phyloP scores from a whole-genome alignment of 2,888 invertebrate species.

The Amphipyra berbera region DNA sequence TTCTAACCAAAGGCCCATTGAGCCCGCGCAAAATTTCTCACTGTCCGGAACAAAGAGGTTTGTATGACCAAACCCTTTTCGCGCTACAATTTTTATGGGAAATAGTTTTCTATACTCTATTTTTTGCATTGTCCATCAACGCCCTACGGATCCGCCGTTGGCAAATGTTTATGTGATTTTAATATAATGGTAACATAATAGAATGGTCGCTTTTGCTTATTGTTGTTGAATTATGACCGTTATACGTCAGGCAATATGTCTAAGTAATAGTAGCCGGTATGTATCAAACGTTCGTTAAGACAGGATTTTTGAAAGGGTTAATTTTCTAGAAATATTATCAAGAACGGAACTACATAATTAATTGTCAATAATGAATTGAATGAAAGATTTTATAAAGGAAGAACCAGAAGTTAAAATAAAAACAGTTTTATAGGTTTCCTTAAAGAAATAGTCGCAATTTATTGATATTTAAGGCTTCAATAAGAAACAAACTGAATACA shows the following conservation, averaged over 20 bases:
- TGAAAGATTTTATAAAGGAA: background rate
- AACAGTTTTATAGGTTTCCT: too few relatives aligned
- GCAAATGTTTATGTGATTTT: constrained; percentile 83
- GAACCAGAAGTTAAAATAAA: background rate
- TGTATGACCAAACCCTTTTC: constrained; percentile 82
- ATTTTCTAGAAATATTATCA: constrained; percentile 28
- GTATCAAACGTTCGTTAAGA: constrained; percentile 40
- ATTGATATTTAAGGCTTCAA: constrained; percentile 17
- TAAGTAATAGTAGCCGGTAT: constrained; percentile 50
- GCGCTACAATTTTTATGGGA: constrained; percentile 87
- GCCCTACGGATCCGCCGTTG: constrained; percentile 81
- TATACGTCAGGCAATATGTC: constrained; percentile 69
- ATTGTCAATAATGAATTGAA: too few relatives aligned
- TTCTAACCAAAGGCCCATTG: constrained; percentile 76
- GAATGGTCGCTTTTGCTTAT: constrained; percentile 70
- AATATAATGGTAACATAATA: constrained; percentile 77
- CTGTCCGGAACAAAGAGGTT: constrained; percentile 80
- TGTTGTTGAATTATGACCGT: constrained; percentile 76
- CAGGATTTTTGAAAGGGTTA: constrained; percentile 30
- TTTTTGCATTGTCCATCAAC: constrained; percentile 88
- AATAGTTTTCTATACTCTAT: constrained; percentile 85
- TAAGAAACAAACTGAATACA: constrained; percentile 16
- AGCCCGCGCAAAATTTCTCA: constrained; percentile 84
- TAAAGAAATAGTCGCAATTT: constrained; percentile 1
- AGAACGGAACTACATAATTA: background rate